A percentile compares a stretch with the other conserved stretches of the same genome.
Evolutionary conservation across 2,888 invertebrate genomes (phyloP).

Genomic region (Crioceris asparagi): DNA sequence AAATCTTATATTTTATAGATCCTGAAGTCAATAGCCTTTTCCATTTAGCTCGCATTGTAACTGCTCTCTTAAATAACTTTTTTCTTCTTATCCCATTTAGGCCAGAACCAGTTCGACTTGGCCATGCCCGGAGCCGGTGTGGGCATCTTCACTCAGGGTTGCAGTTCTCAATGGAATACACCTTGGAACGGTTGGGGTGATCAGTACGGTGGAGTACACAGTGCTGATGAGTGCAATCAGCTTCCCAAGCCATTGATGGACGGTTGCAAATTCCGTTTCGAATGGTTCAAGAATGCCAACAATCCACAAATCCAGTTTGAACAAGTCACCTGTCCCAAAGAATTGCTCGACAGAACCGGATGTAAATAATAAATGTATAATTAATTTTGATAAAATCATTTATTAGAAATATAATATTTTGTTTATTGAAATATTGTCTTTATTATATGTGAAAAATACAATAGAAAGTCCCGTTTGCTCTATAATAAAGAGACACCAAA

Average conservation of each 20-base stretch:
- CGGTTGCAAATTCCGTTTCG: constrained; percentile 19
- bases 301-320: constrained; percentile 17
- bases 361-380: constrained; percentile 5
- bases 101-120: constrained; percentile 12
- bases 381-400: no score
- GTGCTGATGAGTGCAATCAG: constrained; percentile 13
- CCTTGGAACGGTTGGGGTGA: constrained; percentile 19
- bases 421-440: no score
- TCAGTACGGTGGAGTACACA: constrained; percentile 17
- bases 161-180: constrained; percentile 16
- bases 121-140: constrained; percentile 16
- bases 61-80: no score
- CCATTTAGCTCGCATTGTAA: no score
- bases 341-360: constrained; percentile 11
- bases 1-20: no score
- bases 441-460: no score
- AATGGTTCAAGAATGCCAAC: constrained; percentile 15
- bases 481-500: no score
- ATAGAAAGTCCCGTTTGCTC: no score
- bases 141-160: constrained; percentile 18
- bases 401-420: no score
- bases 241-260: constrained; percentile 14
- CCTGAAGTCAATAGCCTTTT: no score
- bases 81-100: no score
- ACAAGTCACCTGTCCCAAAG: constrained; percentile 16